A percentile compares a stretch with the other conserved stretches of the same genome.
Conservation (phyloP, 2,888 invertebrate species). For the Aleiodes leptofemur region DNA sequence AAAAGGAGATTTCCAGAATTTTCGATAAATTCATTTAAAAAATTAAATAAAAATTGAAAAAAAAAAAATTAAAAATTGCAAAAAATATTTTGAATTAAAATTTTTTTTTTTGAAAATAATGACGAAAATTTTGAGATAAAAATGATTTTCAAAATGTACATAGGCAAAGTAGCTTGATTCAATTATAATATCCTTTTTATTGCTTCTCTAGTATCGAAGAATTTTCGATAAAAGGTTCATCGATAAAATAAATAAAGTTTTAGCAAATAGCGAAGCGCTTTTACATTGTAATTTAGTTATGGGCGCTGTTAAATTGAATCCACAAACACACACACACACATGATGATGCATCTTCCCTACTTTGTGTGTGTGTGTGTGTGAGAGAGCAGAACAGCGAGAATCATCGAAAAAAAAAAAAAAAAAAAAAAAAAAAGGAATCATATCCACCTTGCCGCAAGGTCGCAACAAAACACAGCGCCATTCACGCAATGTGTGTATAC, state of each 20-base stretch:
- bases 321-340: too few species aligned
- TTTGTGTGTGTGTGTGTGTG: neutral
- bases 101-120: too few species aligned
- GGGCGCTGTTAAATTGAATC: neutral
- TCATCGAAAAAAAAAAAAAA: slow-evolving; percentile 34
- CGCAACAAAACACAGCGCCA: slow-evolving; percentile 56
- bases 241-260: neutral
- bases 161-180: too few species aligned
- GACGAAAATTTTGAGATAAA: too few species aligned
- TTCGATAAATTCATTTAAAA: too few species aligned
- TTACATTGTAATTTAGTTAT: slow-evolving; percentile 10
- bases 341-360: slow-evolving; percentile 1
- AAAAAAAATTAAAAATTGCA: too few species aligned
- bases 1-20: too few species aligned
- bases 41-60: too few species aligned
- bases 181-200: too few species aligned
- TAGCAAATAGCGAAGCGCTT: neutral
- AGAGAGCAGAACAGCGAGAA: neutral
- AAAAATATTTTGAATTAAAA: too few species aligned
- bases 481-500: slow-evolving; percentile 55
- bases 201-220: too few species aligned
- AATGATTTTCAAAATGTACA: too few species aligned
- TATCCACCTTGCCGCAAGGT: slow-evolving; percentile 55
- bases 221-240: neutral
- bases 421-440: slow-evolving; percentile 36